Conservation (phyloP, 35 echinoderm and acorn worm species). For the Diadema setosum region DNA sequence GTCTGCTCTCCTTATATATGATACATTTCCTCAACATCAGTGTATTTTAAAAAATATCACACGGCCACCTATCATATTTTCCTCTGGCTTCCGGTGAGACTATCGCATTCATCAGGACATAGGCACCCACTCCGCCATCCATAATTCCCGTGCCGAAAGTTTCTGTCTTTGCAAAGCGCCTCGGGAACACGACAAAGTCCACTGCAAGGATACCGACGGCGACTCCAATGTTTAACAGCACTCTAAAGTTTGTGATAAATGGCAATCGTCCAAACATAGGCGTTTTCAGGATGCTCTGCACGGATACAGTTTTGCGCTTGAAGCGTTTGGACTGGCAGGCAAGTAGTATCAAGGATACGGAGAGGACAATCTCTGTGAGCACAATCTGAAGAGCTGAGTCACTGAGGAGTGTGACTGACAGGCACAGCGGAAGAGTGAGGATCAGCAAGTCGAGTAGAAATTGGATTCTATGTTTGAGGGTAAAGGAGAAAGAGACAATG, state of each 20-base stretch:
- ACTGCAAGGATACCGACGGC: constrained; percentile 86
- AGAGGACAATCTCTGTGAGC: not conserved
- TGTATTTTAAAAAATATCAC: too few species aligned
- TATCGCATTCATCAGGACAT: constrained; percentile 81
- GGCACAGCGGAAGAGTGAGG: constrained; percentile 28
- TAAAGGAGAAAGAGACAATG: constrained; percentile 1
- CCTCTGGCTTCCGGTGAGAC: constrained; percentile 83
- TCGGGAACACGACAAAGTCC: constrained; percentile 82
- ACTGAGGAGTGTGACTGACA: constrained; percentile 51
- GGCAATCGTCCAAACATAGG: constrained; percentile 13
- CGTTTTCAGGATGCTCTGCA: not conserved
- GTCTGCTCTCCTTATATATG: too few species aligned
- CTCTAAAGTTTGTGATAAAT: constrained; percentile 78
- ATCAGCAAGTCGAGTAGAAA: constrained; percentile 48
- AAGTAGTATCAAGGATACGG: constrained; percentile 2
- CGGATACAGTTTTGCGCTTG: not conserved
- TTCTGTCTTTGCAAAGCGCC: constrained; percentile 87
- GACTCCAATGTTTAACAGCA: constrained; percentile 48
- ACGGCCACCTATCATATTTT: not conserved
- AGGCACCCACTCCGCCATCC: constrained; percentile 78
- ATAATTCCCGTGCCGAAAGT: constrained; percentile 92
- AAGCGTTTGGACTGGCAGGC: not conserved
- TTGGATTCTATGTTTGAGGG: not conserved
- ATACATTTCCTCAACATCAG: too few species aligned
- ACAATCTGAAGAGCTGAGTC: constrained; percentile 4